Conservation (phyloP, 1,140 invertebrate species). For the Micrasema longulum region DNA sequence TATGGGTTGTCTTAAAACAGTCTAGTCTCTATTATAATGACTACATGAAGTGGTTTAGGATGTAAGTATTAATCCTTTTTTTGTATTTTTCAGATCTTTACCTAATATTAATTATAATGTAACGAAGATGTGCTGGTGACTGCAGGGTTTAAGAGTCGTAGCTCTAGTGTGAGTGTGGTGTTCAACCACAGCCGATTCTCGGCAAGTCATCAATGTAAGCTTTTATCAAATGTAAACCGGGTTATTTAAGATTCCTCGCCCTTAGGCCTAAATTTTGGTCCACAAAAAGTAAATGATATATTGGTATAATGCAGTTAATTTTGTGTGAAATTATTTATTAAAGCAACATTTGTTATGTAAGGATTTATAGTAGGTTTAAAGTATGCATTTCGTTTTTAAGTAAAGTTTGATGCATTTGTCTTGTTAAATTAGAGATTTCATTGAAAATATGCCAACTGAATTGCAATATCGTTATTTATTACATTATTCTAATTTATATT, state of each 20-base stretch:
- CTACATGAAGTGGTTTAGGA: conserved; percentile 54
- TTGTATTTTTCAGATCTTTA: conserved; percentile 56
- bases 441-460: conserved; percentile 47
- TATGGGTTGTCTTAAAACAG: conserved; percentile 55
- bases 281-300: conserved; percentile 44
- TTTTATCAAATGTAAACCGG: conserved; percentile 54
- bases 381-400: conserved; percentile 53
- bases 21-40: conserved; percentile 55
- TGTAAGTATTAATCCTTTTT: conserved; percentile 55
- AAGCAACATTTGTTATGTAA: conserved; percentile 52
- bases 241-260: conserved; percentile 53
- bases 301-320: conserved; percentile 48
- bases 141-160: conserved; percentile 56
- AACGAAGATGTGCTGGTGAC: conserved; percentile 55
- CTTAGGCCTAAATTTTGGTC: conserved; percentile 55
- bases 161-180: conserved; percentile 53
- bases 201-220: conserved; percentile 55
- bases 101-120: conserved; percentile 54
- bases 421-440: conserved; percentile 47
- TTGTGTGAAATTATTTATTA: conserved; percentile 53
- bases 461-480: conserved; percentile 55
- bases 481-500: conserved; percentile 51
- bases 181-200: conserved; percentile 44
- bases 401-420: conserved; percentile 54
- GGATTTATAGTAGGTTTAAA: conserved; percentile 50